A percentile compares a stretch with the other conserved stretches of the same genome.
These are phyloP conservation scores for Orussus abietinus DNA, from an alignment of 1,140 invertebrate genomes.

Conservation along the genomic window DNA sequence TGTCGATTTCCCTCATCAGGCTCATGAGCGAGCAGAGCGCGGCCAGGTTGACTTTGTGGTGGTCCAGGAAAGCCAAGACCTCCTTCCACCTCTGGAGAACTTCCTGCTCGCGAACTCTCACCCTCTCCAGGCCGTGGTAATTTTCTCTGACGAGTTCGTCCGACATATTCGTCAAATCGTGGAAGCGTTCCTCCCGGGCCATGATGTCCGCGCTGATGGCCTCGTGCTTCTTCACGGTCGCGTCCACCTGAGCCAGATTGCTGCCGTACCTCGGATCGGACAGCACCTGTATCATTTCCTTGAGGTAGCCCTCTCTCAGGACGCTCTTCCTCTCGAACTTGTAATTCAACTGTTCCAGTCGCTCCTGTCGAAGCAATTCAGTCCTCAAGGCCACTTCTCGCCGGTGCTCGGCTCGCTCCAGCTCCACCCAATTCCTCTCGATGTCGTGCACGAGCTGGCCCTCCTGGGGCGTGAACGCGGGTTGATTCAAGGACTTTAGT, in stretches of 20 bases:
- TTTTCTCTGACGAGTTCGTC: slow-evolving; percentile 87
- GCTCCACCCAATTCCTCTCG: slow-evolving; percentile 85
- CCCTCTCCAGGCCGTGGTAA: slow-evolving; percentile 84
- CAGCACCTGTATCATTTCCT: slow-evolving; percentile 96
- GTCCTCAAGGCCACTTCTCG: slow-evolving; percentile 89
- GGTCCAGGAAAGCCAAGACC: slow-evolving; percentile 78
- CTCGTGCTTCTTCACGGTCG: slow-evolving; percentile 97
- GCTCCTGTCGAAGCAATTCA: slow-evolving; percentile 88
- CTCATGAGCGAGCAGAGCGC: slow-evolving; percentile 76
- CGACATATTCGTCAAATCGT: slow-evolving; percentile 87
- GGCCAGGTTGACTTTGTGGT: slow-evolving; percentile 79
- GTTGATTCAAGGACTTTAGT: slow-evolving; percentile 89
- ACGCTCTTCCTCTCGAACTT: slow-evolving; percentile 95
- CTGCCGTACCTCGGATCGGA: slow-evolving; percentile 88
- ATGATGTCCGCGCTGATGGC: slow-evolving; percentile 96
- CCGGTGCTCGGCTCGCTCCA: slow-evolving; percentile 93
- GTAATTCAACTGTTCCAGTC: slow-evolving; percentile 91
- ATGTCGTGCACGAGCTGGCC: slow-evolving; percentile 89
- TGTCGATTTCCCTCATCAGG: slow-evolving; percentile 88
- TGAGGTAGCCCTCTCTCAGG: slow-evolving; percentile 88
- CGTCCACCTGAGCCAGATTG: slow-evolving; percentile 90
- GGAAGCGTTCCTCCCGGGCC: slow-evolving; percentile 90
- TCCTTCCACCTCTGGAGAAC: slow-evolving; percentile 86
- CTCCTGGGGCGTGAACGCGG: slow-evolving; percentile 84
- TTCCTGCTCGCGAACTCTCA: slow-evolving; percentile 77